Percentiles rank a stretch among this genome's conserved stretches.
Conservation (phyloP, 35 echinoderm and acorn worm genomes). For the Anneissia japonica region DNA sequence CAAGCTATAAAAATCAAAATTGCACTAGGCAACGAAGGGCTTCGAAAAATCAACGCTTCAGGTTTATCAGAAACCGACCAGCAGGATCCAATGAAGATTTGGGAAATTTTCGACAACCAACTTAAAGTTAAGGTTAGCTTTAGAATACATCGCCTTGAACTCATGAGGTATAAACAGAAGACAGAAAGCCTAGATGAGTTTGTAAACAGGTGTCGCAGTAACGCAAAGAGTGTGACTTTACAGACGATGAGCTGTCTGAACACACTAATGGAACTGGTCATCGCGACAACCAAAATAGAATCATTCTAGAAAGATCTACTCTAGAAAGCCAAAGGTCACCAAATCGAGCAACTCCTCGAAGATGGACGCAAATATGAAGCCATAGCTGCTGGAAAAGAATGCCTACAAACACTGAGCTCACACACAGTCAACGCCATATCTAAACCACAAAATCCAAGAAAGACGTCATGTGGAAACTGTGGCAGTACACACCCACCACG, state of each 20-base stretch:
- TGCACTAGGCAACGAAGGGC: constrained; percentile 36
- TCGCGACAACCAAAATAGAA: constrained; percentile 26
- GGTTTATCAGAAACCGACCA: constrained; percentile 15
- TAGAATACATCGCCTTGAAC: constrained; percentile 22
- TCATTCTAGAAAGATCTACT: constrained; percentile 35
- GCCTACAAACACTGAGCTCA: constrained; percentile 16
- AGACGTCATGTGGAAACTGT: constrained; percentile 38
- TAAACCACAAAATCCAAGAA: neutral
- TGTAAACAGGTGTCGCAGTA: constrained; percentile 37
- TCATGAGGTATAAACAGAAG: constrained; percentile 19
- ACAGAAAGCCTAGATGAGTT: constrained; percentile 44
- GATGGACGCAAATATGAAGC: constrained; percentile 55
- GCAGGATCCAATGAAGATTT: constrained; percentile 23
- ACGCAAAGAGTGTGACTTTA: constrained; percentile 43
- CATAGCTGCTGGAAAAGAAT: constrained; percentile 17
- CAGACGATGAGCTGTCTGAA: neutral
- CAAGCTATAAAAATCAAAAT: constrained; percentile 37
- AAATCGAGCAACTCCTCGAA: constrained; percentile 32
- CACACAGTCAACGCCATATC: neutral
- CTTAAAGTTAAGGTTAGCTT: constrained; percentile 36
- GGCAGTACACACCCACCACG: constrained; percentile 22
- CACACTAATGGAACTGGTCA: constrained; percentile 40
- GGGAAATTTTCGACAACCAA: constrained; percentile 39
- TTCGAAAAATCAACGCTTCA: neutral
- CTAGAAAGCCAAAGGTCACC: constrained; percentile 32